Evolutionary conservation across 2,113 vertebrate species (phyloP), one percentile per base, ranked within the genome.

Genomic region (Sula dactylatra): DNA sequence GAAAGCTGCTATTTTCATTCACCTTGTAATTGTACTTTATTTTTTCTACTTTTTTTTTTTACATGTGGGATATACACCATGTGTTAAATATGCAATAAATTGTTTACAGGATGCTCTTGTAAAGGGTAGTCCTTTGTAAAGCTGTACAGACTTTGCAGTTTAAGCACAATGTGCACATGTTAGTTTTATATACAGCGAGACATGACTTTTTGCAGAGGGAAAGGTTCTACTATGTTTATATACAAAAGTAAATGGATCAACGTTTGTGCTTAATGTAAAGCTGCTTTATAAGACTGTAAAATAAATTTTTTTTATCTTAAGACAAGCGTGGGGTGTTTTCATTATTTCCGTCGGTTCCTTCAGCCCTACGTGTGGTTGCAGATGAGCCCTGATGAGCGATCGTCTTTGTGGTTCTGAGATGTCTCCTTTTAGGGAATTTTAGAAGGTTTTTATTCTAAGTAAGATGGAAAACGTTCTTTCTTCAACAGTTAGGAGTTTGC

Each of bases 101-200:
- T 98, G 99, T 99, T 99, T 99, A 99, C 99, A 98, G 98, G 98
- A 98, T 97, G 98, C 98, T 96, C 96, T 97, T 96, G 96, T 94
- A 78, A 97, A 96, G 97, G 98, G 97, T 64, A 84, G 97, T 97
- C 98, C 98, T 99, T 96, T 97, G 97, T 98, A 98, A 97, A 98
- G 98, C 99, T 99, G 98, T 98, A 98, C 97, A 99, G 98, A 99
- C 98, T 98, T 98, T 98, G 98, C 99, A 98, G 98, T 98, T 95
- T 65, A 99, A 99, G 99, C 99, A 99, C 99, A 99, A 99, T 98
- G 99, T 99, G 99, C 99, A 99, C 98, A 98, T 79, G 98, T 98
- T 99, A 98, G 98, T 99, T 99, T 99, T 99, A 95, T 99, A 99
- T 97, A 97, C 97, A 82, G 97, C 98, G 80, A 94, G 98, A 98